These are phyloP conservation scores for Percopsis omiscomaycus DNA, from an alignment of 2,797 vertebrate genomes.

Conservation along the genomic window DNA sequence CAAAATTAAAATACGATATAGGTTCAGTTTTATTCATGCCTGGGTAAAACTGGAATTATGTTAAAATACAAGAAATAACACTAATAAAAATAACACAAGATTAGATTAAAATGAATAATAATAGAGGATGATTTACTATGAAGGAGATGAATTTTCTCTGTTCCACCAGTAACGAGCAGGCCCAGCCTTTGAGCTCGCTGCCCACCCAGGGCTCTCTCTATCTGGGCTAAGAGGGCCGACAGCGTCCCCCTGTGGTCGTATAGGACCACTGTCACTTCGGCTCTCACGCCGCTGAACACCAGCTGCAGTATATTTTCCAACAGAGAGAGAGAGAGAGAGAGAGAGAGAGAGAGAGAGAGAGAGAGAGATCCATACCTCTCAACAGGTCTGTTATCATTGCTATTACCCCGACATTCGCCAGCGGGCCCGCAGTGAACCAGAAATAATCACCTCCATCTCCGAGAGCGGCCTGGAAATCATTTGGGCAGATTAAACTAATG, in stretches of 20 bases:
- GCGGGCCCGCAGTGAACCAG: constrained; percentile 31
- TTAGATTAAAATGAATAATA: not conserved
- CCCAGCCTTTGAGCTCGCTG: constrained; percentile 77
- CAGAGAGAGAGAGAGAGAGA: not conserved
- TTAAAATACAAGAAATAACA: not conserved
- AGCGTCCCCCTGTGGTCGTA: constrained; percentile 82
- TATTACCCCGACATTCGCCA: constrained; percentile 39
- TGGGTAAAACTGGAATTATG: not conserved
- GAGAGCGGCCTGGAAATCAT: constrained; percentile 59
- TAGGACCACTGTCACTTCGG: constrained; percentile 70
- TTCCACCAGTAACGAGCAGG: constrained; percentile 79
- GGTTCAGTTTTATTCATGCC: too few relatives aligned
- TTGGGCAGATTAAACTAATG: constrained; percentile 48
- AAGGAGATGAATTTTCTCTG: constrained; percentile 78
- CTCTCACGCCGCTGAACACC: constrained; percentile 76
- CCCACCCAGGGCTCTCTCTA: constrained; percentile 72
- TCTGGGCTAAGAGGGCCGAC: constrained; percentile 74
- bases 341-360: not conserved
- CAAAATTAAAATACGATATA: too few relatives aligned
- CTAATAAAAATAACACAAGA: not conserved
- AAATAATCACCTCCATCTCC: constrained; percentile 51
- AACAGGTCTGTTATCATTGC: constrained; percentile 63
- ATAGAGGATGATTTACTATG: constrained; percentile 68
- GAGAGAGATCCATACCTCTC: constrained; percentile 18
- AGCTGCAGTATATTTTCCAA: constrained; percentile 65